Percentiles rank a stretch among this genome's conserved stretches.
Conservation (phyloP, 2,113 vertebrate species). For the Equus quagga region DNA sequence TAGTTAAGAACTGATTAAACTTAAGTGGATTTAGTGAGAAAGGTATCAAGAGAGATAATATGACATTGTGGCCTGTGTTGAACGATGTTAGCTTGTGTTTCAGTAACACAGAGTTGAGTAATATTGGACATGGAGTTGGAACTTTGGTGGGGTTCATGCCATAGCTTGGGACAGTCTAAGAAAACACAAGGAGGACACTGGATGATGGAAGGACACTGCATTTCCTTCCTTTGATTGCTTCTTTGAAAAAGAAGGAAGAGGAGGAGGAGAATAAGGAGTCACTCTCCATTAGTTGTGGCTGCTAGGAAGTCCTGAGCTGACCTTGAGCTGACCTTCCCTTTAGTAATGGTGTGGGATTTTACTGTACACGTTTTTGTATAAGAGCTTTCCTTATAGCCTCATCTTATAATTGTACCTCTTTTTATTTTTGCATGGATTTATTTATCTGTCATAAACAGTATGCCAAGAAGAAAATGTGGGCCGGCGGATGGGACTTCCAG, state of each 20-base stretch:
- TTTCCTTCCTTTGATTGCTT: not conserved
- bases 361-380: not conserved
- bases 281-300: accelerated
- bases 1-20: not conserved
- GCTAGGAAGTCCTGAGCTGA: not conserved
- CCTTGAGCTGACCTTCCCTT: not conserved
- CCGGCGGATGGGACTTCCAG: not conserved
- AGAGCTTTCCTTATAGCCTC: not conserved
- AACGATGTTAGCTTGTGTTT: not conserved
- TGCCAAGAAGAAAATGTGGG: not conserved
- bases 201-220: not conserved
- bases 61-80: accelerated
- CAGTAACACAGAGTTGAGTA: not conserved
- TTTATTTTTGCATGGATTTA: not conserved
- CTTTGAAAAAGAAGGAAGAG: not conserved
- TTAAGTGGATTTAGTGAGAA: not conserved
- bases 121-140: not conserved
- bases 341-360: not conserved
- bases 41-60: not conserved
- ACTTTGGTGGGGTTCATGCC: not conserved
- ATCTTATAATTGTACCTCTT: not conserved
- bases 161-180: not conserved
- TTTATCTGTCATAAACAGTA: not conserved
- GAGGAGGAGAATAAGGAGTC: too few species aligned
- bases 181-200: not conserved